Base-by-base conservation (phyloP, 2,888 invertebrate genomes). In the Taphrorychus bicolor region DNA sequence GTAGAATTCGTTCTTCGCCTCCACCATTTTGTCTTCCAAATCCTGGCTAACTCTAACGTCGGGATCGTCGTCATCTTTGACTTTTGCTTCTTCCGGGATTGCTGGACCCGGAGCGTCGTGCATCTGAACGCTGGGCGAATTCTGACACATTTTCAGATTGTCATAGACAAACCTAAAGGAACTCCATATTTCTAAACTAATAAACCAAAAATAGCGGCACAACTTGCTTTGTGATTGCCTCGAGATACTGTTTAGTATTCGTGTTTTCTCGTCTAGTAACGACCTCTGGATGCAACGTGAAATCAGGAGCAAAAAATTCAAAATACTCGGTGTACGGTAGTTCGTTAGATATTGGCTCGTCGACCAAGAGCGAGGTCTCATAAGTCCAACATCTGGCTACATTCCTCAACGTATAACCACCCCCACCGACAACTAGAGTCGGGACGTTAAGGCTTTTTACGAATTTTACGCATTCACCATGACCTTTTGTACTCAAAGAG, bases 361-460 rank as follows among this genome's bases (percentile, higher is more conserved):
- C 97, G 0, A 98, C 89, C 1, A 98, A 83, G 0, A 99, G 83
- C 0, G 98, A 95, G 0, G 99, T 99, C 83, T 99, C 99, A 77
- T 97, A 97, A 0, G 98, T 97, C 99, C 99, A 99, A 81, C 98
- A 98, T 3, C 99, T 87, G 0, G 99, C 98, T 0, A 99, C 98
- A 81, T 99, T 99, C 22, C 97, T 86, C 19, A 98, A 84, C 0
- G 98, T 99, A 81, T 98, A 99, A 1, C 91, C 83, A 0, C 92
- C 92, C 5, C 92, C 86, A 18, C 90, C 91, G 0, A 83, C 82
- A 0, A 83, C 82, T 52, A 83, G 83, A 4, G 97, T 89, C 0
- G 99, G 99, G 4, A 98, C 89, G 78, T 95, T 94, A 14, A 97
- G 84, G 69, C 91, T 93, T 81, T 95, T 93, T 0, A 99, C 97